These are phyloP conservation scores for Choloepus hoffmanni DNA, from an alignment of 2,113 vertebrate genomes.

Conservation along the genomic window DNA sequence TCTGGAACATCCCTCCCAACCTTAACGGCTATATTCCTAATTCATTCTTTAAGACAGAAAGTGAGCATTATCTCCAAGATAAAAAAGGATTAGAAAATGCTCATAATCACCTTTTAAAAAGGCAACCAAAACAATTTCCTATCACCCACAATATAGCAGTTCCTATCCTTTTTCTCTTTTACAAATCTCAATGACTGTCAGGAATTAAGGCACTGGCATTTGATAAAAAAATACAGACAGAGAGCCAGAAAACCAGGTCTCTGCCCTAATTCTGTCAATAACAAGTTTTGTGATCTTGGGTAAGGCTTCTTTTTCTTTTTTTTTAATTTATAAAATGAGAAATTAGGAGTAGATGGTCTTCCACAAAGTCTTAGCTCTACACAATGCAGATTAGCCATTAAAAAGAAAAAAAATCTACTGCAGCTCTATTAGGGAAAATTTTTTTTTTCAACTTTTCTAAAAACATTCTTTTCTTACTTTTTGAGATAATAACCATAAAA, in stretches of 20 bases:
- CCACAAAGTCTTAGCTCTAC: not conserved
- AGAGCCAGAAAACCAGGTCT: not conserved
- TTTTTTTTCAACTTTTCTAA: no score
- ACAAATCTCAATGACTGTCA: rapidly evolving
- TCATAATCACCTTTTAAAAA: not conserved
- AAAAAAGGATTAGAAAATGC: not conserved
- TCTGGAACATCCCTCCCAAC: not conserved
- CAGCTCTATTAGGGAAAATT: not conserved
- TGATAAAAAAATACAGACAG: not conserved
- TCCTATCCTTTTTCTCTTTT: not conserved
- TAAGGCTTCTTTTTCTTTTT: not conserved
- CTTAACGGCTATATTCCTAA: not conserved
- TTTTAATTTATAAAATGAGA: not conserved
- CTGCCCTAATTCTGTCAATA: no score
- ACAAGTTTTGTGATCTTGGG: not conserved
- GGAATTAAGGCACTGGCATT: not conserved
- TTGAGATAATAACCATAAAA: not conserved
- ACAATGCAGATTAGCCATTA: not conserved
- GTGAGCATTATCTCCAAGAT: not conserved
- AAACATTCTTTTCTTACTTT: not conserved
- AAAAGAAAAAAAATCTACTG: not conserved
- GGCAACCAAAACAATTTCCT: not conserved
- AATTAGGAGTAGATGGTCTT: not conserved
- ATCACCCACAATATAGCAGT: not conserved
- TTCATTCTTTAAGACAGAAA: not conserved